Evolutionary conservation across 30 jellyfish, hydroid and myxozoan species (phyloP), one percentile per base, ranked within the genome.

Genomic region (Morbakka virulenta): DNA sequence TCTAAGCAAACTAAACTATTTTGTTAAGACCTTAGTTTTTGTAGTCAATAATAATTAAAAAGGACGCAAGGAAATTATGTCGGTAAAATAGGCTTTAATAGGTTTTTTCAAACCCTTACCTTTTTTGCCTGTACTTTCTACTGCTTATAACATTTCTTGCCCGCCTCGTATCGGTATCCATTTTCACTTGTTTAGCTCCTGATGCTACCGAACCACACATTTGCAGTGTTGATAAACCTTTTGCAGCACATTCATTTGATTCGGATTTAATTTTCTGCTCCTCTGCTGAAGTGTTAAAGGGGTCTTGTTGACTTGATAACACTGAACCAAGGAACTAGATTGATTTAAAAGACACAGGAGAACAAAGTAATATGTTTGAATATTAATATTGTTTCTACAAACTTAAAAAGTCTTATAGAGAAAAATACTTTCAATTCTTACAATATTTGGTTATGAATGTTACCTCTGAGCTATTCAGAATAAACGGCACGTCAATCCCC

Each of bases 141-240:
- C 77, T 65, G 31, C 77, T 65, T 12, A 65, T 65, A 30, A 65
- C 77, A 65, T 65, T 65, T 28, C 77, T 23, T n/a, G 77, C 77
- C 4, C 77, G 64, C 28, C 77, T 65, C 22, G 77, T 65, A 4
- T 65, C 77, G 17, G 21, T 65, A 30, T 65, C 77, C 77, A 65
- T 28, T 4, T 28, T 23, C 3, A 21, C 64, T 64, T 3, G 67
- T 22, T 65, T 65, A 12, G 22, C 28, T 4, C 21, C 3, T 12
- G 25, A 65, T 4, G 21, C 71, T 41, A 17, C 17, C 17, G 17
- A 17, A 17, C 57, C 17, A 41, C 17, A 6, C 17, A 17, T 6
- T 17, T 41, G 57, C 57, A 41, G 17, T 6, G 17, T 17, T 41
- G 9, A 17, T 17, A 41, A 6, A 41, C 17, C 17, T 17, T 41